Base-by-base conservation (phyloP, 2,797 vertebrate genomes). In the Pteropus rufus region DNA sequence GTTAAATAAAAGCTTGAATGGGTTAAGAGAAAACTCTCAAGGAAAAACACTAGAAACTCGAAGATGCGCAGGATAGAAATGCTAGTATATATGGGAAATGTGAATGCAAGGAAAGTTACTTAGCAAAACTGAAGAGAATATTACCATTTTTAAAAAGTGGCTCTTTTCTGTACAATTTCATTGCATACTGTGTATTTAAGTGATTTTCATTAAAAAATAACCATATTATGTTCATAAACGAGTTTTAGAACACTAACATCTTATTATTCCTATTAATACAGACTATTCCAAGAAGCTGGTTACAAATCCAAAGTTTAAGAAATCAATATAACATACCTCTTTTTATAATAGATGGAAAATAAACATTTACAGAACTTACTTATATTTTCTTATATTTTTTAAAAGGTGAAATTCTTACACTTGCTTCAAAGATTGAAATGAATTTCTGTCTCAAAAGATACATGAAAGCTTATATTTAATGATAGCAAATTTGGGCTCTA, bases 351-450 rank as follows among this genome's bases (percentile, higher is more conserved):
- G 18, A 67, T 18, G 58, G 31, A 82, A 94, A 95, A 65, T 29
- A 80, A 80, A 91, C 4, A 44, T 72, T 93, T 89, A 93, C 21
- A 82, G 36, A 88, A 91, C 29, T 70, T 49, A 91, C 29, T 70
- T 49, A 49, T 49, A 49, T 49, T 49, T 93, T 89, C 64, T 79
- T 76, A 34, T 80, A 82, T 65, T 69, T 90, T 79, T 62, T 44
- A 81, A 84, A 58, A 75, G 23, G 60, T 76, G 24, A 89, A 79
- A 87, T 95, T 93, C 44, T 96, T 82, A 90, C 56, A 91, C 24
- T 69, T 91, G 49, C 56, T 52, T 93, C n/a, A 79, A 93, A 83
- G 46, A 73, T 14, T 58, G 19, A 90, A 94, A 46, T 58, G 26
- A 81, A 64, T 41, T 86, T 67, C 49, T 26, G 4, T 75, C 44